Evolutionary conservation across 2,113 vertebrate species (phyloP).

Genomic region (Ovis canadensis): DNA sequence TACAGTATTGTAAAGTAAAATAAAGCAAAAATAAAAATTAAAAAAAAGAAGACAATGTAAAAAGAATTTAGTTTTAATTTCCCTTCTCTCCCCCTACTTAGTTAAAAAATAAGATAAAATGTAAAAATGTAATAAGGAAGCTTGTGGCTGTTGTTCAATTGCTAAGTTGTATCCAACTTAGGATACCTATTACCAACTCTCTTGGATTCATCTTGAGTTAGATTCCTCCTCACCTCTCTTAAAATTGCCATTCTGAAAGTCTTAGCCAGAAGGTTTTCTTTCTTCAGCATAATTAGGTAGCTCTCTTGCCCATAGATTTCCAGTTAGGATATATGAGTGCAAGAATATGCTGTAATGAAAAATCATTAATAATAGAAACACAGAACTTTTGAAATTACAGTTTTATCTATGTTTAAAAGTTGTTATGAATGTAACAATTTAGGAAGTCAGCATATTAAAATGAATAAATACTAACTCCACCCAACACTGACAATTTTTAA

Average conservation of each 20-base stretch:
- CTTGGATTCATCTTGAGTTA: not conserved
- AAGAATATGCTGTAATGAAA: not conserved
- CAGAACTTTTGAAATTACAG: not conserved
- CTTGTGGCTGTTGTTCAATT: not conserved
- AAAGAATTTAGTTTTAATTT: not conserved
- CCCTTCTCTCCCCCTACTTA: not conserved
- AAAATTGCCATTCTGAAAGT: not conserved
- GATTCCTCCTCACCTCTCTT: not conserved
- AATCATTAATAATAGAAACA: not conserved
- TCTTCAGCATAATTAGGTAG: not conserved
- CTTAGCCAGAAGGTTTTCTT: not conserved
- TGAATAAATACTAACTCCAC: not conserved
- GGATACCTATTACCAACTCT: not conserved
- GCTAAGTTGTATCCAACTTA: not conserved
- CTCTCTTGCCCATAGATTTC: not conserved
- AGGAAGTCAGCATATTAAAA: not conserved
- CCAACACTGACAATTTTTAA: not conserved
- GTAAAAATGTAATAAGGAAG: not conserved
- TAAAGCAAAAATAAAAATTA: no score
- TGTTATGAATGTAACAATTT: not conserved
- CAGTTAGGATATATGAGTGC: not conserved
- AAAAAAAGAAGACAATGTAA: not conserved
- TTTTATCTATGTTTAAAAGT: not conserved
- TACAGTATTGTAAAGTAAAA: no score
- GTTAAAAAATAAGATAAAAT: slow-evolving; percentile 11